Conservation (phyloP, 2,113 vertebrate species). For the Parus major region DNA sequence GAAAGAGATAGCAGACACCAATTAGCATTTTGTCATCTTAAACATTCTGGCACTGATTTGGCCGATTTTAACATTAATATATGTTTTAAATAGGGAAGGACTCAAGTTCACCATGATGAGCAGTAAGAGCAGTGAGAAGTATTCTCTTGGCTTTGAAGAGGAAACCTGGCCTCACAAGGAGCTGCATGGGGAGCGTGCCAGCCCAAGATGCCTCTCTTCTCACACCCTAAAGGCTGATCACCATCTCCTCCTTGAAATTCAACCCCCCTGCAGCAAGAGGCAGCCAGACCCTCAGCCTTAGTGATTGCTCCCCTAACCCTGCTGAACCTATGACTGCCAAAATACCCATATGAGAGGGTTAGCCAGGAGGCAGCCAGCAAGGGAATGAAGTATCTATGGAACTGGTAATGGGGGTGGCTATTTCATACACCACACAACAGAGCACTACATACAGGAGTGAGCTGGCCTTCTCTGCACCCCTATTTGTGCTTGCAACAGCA, state of each 20-base stretch:
- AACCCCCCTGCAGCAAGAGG: background rate
- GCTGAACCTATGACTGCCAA: background rate
- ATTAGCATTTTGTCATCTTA: background rate
- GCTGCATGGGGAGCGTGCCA: fast-evolving
- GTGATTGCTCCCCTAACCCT: background rate
- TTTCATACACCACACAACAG: background rate
- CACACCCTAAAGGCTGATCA: background rate
- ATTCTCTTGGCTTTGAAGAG: background rate
- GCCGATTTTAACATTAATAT: background rate
- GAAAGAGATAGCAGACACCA: background rate
- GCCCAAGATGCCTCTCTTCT: background rate
- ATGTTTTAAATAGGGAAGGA: background rate
- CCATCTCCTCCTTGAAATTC: background rate
- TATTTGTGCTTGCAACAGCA: background rate
- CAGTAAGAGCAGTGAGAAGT: background rate
- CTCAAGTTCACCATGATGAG: background rate
- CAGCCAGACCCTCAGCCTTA: background rate
- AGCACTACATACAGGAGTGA: background rate
- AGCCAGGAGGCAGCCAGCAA: background rate
- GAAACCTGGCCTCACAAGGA: background rate
- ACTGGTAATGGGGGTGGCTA: background rate
- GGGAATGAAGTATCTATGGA: background rate
- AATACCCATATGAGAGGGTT: background rate
- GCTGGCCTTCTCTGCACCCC: background rate
- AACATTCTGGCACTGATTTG: background rate